phyloP scores from a whole-genome alignment of 1,140 invertebrate species.

The Adelges cooleyi region DNA sequence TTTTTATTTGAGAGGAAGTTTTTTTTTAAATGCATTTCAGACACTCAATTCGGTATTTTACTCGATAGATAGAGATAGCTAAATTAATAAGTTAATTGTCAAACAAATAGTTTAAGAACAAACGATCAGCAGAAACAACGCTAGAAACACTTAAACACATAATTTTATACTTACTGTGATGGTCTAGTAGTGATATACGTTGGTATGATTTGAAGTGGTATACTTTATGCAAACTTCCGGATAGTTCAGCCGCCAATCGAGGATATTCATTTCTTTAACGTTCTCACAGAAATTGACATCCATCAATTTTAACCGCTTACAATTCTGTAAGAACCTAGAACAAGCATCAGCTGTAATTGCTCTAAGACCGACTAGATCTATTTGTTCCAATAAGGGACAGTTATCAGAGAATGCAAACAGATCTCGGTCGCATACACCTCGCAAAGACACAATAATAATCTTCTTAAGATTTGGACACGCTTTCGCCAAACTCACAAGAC shows the following conservation, averaged over 20 bases:
- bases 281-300: conserved; percentile 79
- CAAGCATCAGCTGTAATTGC: conserved; percentile 60
- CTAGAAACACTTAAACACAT: too few relatives aligned
- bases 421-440: conserved; percentile 64
- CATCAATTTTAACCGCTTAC: conserved; percentile 56
- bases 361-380: conserved; percentile 69
- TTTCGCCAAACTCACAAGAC: conserved; percentile 41
- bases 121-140: too few relatives aligned
- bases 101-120: too few relatives aligned
- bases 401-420: conserved; percentile 54
- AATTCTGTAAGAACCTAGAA: conserved; percentile 47
- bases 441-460: conserved; percentile 61
- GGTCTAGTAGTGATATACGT: conserved; percentile 35
- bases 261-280: conserved; percentile 55
- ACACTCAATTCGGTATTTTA: too few relatives aligned
- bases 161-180: neutral
- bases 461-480: conserved; percentile 57
- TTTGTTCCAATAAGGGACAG: conserved; percentile 55
- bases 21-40: too few relatives aligned
- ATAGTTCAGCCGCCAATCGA: conserved; percentile 47
- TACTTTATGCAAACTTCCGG: conserved; percentile 50
- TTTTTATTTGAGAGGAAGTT: too few relatives aligned
- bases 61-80: too few relatives aligned
- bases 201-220: neutral
- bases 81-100: too few relatives aligned